Evolutionary conservation across 2,113 vertebrate genomes (phyloP), one percentile per base, ranked within the genome.

Genomic region (Suncus etruscus): DNA sequence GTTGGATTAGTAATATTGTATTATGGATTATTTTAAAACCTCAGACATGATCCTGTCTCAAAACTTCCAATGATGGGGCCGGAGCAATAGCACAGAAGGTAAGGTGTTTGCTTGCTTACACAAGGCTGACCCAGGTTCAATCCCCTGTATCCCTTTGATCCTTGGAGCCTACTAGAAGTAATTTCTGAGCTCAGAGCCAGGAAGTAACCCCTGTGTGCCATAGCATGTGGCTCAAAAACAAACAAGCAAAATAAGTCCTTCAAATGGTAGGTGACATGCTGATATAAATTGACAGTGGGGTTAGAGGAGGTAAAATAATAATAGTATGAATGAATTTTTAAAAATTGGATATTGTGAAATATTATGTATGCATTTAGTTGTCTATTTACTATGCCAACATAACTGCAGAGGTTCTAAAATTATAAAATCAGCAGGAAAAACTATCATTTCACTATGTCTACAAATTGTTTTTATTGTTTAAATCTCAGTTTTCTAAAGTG

Each of bases 391-490:
- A 31, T 92, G 69, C 85, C 77, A 74, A 70, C 14, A 8, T 65
- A 83, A 61, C 79, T 54, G 15, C 78, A 32, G 47, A 75, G 74
- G 82, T 86, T 81, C 47, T 73, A 81, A 51, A 20, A 83, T 77
- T 77, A 80, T 69, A 86, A 47, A 66, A 39, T 39, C 39, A 39
- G 39, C 39, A 39, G 27, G 11, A 29, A 47, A 91, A 83, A 32
- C n/a, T 84, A 12, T 76, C 47, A 32, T 84, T 80, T 90, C 85
- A 16, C 77, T 89, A 0, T 58, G 29, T 54, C 72, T 84, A 68
- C 15, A 63, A 65, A 54, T 11, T 95, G 47, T 91, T 91, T 86
- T 68, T 45, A 47, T 74, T 91, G 94, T 93, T 93, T 45, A 72
- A 86, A 76, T 88, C 54, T 78, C 73, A 76, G 68, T 82, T 87